Evolutionary conservation across 2,797 vertebrate genomes (phyloP).

Genomic region (Ptychobarbus kaznakovi): DNA sequence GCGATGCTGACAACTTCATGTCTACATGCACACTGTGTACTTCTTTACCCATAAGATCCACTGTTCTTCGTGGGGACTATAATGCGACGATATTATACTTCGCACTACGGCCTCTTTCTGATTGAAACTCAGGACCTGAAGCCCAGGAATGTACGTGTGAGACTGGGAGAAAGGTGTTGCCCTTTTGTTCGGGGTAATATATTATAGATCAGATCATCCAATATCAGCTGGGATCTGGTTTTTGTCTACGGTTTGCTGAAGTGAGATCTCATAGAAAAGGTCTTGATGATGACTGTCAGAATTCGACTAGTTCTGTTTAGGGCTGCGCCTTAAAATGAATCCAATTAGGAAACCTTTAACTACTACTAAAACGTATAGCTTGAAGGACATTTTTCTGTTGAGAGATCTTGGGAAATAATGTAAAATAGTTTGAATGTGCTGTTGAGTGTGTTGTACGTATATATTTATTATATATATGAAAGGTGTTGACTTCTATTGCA

Average conservation of each 20-base stretch:
- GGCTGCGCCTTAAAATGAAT: conserved; percentile 68
- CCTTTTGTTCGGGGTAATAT: conserved; percentile 14
- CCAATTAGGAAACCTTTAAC: conserved; percentile 65
- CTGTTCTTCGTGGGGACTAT: not conserved
- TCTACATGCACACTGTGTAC: conserved; percentile 17
- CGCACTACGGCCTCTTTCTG: conserved; percentile 6
- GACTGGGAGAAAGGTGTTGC: conserved; percentile 9
- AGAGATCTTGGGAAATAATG: conserved; percentile 65
- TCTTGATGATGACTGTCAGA: conserved; percentile 49
- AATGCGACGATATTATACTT: not conserved
- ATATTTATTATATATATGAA: conserved; percentile 58
- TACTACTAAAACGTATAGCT: conserved; percentile 64
- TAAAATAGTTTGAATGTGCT: conserved; percentile 64
- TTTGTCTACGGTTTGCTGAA: not conserved
- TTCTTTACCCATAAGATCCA: not conserved
- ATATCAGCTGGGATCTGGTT: not conserved
- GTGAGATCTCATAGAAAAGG: not conserved
- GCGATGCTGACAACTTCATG: conserved; percentile 24
- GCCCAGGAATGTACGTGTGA: not conserved
- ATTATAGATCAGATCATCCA: conserved; percentile 1
- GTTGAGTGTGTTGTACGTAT: conserved; percentile 62
- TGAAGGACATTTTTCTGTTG: conserved; percentile 66
- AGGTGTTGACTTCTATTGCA: conserved; percentile 67
- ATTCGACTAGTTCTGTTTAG: conserved; percentile 61
- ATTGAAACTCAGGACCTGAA: conserved; percentile 30